These are phyloP conservation scores for Antechinus stuartii DNA, from an alignment of 2,113 vertebrate genomes.

Conservation along the genomic window DNA sequence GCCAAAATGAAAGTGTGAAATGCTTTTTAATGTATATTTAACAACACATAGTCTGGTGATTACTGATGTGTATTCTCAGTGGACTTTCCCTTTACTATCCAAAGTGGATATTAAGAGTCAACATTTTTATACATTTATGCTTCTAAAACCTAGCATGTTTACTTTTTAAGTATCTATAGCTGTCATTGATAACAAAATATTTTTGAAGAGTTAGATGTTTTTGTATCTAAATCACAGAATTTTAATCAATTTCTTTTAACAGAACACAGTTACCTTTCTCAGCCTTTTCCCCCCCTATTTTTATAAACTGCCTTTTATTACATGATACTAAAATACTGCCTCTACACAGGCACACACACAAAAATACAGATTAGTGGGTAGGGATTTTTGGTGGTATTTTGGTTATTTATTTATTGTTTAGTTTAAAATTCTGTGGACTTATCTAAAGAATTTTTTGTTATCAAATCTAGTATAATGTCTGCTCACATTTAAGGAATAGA, in stretches of 20 bases:
- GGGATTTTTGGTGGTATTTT: slow-evolving; percentile 41
- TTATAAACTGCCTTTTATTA: slow-evolving; percentile 37
- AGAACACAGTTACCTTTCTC: slow-evolving; percentile 58
- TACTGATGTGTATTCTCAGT: slow-evolving; percentile 95
- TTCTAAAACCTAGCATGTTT: slow-evolving; percentile 83
- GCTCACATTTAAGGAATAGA: slow-evolving; percentile 60
- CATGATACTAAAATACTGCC: slow-evolving; percentile 57
- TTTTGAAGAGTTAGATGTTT: slow-evolving; percentile 75
- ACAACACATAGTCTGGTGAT: slow-evolving; percentile 96
- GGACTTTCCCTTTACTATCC: slow-evolving; percentile 84
- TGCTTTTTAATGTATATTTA: slow-evolving; percentile 99
- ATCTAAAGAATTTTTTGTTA: slow-evolving; percentile 55
- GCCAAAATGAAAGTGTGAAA: slow-evolving; percentile 98
- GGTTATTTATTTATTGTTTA: slow-evolving; percentile 65
- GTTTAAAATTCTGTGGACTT: slow-evolving; percentile 53
- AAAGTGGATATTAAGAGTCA: slow-evolving; percentile 84
- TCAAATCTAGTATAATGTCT: slow-evolving; percentile 60
- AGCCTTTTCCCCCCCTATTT: not conserved
- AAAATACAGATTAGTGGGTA: slow-evolving; percentile 6
- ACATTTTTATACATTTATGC: slow-evolving; percentile 94
- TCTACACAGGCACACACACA: not conserved
- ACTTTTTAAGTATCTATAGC: slow-evolving; percentile 82
- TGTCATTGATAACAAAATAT: slow-evolving; percentile 76
- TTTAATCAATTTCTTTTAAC: slow-evolving; percentile 69
- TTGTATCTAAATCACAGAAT: slow-evolving; percentile 66